Evolutionary conservation across 2,797 vertebrate species (phyloP), one percentile per base, ranked within the genome.

Genomic region (Halcyon chelicuti): DNA sequence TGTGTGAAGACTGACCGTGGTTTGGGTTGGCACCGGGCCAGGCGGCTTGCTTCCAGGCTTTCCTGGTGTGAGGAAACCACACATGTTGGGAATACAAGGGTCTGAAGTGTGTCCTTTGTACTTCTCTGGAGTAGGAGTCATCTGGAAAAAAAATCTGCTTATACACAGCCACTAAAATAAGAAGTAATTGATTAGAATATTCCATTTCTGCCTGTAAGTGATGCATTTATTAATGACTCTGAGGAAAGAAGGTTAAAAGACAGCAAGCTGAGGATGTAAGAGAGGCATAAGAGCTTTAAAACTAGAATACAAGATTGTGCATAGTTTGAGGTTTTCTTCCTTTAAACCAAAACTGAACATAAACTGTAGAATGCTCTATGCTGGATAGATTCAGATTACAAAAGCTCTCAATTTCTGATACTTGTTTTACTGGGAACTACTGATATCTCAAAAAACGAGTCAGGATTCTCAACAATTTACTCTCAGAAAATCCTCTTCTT

Each of bases 1-100:
- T 74, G 88, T 97, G 96, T 98, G 98, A 97, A 97, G 95, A 95
- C 88, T 94, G 92, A 88, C 55, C 2, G 0, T 20, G 86, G 97
- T 98, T 98, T 98, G 91, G 60, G 5, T 97, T 98, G 98, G 98
- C 97, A 2, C 29, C 0, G 0, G 60, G 97, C 98, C 97, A 97
- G 91, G 76, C 23, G 13, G 96, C 95, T 96, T 3, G 4, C 81
- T 91, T 97, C 94, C 96, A 97, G 73, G 47, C 74, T 86, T 92
- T 73, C 96, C 94, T 47, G 21, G 84, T 71, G 84, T 5, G 77
- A 96, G 94, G 95, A 98, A 98, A 96, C 94, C 92, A 95, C 96
- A 95, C 94, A 70, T 94, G 78, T 95, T 8, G 86, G 94, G 95
- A 92, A 58, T 95, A 63, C 51, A 54, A 79, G 92, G 66, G 55